Percentiles rank a stretch among this genome's conserved stretches.
phyloP scores from a whole-genome alignment of 1,140 invertebrate genomes.

The Heterodera carotae region DNA sequence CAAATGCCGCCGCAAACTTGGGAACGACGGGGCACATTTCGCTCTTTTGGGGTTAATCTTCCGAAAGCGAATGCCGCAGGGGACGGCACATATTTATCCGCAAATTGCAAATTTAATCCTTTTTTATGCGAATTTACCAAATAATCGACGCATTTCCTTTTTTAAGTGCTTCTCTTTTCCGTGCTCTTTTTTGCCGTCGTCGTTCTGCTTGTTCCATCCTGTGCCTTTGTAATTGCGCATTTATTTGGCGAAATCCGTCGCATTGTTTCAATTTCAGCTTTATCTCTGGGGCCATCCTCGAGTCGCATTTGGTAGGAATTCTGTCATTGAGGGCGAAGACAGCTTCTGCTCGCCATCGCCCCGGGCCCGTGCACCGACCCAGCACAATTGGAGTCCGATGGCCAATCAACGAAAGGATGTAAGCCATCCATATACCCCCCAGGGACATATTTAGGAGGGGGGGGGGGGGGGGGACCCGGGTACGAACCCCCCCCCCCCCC shows the following conservation, averaged over 20 bases:
- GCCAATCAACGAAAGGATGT: background rate
- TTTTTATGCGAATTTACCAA: too few relatives aligned
- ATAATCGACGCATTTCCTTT: background rate
- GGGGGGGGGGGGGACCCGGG: too few relatives aligned
- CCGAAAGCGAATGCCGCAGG: too few relatives aligned
- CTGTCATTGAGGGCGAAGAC: background rate
- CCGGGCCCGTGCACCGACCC: background rate
- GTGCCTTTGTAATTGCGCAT: background rate
- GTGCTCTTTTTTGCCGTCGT: background rate
- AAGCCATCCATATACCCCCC: background rate
- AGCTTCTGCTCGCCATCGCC: background rate
- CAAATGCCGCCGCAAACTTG: background rate
- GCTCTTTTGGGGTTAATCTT: background rate
- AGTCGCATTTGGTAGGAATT: background rate
- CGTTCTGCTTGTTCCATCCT: conserved; percentile 4
- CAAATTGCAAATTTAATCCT: too few relatives aligned
- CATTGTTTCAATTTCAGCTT: background rate
- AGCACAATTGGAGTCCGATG: conserved; percentile 1
- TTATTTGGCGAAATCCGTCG: background rate
- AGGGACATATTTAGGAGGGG: too few relatives aligned
- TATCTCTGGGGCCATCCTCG: background rate
- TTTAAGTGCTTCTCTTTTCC: background rate
- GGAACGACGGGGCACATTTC: background rate
- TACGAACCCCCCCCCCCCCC: too few relatives aligned
- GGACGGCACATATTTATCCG: too few relatives aligned